These are phyloP conservation scores for Alviniconcha marisindica DNA, from an alignment of 1,140 invertebrate genomes.

Conservation along the genomic window DNA sequence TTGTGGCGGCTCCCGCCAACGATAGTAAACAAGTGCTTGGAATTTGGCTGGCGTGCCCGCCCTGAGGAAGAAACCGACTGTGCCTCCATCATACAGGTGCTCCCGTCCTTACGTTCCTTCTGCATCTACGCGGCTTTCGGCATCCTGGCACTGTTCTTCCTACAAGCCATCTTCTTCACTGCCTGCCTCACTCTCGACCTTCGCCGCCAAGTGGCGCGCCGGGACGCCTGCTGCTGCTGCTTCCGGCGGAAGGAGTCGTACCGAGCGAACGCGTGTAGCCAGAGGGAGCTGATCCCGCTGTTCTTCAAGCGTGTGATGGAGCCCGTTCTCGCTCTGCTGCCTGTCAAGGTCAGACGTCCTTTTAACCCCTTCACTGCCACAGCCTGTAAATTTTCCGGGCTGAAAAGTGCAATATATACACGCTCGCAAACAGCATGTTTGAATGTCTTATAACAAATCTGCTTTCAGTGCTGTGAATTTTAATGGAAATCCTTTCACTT, in stretches of 20 bases:
- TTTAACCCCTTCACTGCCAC: too few relatives aligned
- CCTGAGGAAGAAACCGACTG: too few relatives aligned
- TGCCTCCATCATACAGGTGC: neutral
- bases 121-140: constrained; percentile 72
- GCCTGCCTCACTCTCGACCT: constrained; percentile 89
- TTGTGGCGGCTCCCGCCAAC: too few relatives aligned
- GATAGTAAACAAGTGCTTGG: too few relatives aligned
- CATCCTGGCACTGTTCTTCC: constrained; percentile 92
- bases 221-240: constrained; percentile 83
- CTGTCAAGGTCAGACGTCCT: constrained; percentile 72
- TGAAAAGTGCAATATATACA: too few relatives aligned
- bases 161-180: constrained; percentile 96
- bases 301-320: constrained; percentile 78
- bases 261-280: constrained; percentile 75
- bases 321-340: constrained; percentile 73
- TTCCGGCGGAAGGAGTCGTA: constrained; percentile 78
- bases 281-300: constrained; percentile 74
- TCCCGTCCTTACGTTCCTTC: constrained; percentile 76
- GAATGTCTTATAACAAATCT: too few relatives aligned
- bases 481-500: too few relatives aligned
- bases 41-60: too few relatives aligned
- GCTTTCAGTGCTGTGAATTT: too few relatives aligned
- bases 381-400: too few relatives aligned
- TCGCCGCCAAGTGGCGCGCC: constrained; percentile 80
- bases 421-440: too few relatives aligned